phyloP scores from a whole-genome alignment of 2,797 vertebrate species.

The Myotis pilosus region DNA sequence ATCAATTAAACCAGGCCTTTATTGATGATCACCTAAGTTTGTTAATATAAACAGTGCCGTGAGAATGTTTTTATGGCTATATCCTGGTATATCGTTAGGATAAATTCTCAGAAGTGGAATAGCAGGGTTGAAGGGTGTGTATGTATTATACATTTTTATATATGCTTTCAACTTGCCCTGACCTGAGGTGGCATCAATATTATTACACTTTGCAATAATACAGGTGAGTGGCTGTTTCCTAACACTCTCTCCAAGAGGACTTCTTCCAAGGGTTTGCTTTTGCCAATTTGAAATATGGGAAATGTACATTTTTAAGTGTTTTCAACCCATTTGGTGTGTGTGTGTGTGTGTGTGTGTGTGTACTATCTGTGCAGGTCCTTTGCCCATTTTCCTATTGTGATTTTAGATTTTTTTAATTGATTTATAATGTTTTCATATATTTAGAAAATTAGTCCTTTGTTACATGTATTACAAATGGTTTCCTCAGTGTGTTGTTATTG shows the following conservation, averaged over 20 bases:
- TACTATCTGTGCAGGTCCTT: background rate
- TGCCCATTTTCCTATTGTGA: background rate
- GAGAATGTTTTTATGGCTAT: background rate
- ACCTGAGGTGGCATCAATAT: background rate
- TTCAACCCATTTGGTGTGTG: background rate
- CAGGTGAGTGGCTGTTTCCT: background rate
- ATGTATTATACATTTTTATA: background rate
- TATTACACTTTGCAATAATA: background rate
- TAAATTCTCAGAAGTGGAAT: background rate
- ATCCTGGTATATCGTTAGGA: background rate
- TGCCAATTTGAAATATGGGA: constrained; percentile 34
- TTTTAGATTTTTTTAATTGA: background rate
- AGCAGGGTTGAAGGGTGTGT: background rate
- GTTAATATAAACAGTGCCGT: background rate
- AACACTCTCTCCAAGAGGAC: background rate
- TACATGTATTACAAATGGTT: background rate
- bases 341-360: background rate
- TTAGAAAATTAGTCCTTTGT: background rate
- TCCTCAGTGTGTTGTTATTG: background rate
- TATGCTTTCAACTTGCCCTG: background rate
- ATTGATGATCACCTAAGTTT: background rate
- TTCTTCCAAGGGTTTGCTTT: background rate
- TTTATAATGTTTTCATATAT: background rate
- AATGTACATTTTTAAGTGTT: background rate
- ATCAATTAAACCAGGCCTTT: background rate